Evolutionary conservation across 1,140 invertebrate species (phyloP).

Genomic region (Formica selysi): DNA sequence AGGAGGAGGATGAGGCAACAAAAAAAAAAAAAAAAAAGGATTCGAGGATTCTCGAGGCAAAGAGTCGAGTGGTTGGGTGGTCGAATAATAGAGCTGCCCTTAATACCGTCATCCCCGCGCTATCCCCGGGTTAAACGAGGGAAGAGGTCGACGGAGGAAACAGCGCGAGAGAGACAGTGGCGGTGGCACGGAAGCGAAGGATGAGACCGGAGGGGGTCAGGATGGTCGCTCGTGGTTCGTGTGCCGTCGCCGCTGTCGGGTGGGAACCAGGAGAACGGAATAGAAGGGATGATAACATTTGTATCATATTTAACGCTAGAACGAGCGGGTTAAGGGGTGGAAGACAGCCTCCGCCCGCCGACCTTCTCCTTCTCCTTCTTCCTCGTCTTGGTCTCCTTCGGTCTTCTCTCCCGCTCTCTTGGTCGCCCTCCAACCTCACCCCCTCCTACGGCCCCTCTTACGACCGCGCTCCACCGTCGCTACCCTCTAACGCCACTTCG

Average conservation of each 20-base stretch:
- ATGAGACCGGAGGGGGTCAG: conserved; percentile 45
- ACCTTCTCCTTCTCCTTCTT: conserved; percentile 66
- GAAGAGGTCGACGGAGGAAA: conserved; percentile 71
- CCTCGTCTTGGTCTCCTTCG: conserved; percentile 49
- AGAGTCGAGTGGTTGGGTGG: conserved; percentile 81
- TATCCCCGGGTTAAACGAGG: conserved; percentile 75
- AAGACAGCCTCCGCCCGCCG: conserved; percentile 73
- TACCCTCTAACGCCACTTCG: conserved; percentile 52
- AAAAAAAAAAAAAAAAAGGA: conserved; percentile 66
- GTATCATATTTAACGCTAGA: conserved; percentile 86
- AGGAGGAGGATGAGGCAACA: conserved; percentile 48
- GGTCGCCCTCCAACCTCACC: conserved; percentile 23
- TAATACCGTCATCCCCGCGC: conserved; percentile 82
- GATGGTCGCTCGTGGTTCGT: conserved; percentile 69
- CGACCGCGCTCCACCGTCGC: conserved; percentile 35
- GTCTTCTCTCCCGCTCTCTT: conserved; percentile 48
- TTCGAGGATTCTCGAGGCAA: conserved; percentile 80
- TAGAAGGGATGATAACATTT: conserved; percentile 85
- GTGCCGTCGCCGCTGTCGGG: conserved; percentile 57
- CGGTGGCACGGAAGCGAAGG: conserved; percentile 59
- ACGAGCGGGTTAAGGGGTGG: conserved; percentile 80
- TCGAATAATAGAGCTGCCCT: conserved; percentile 82
- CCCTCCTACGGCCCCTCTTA: conserved; percentile 10
- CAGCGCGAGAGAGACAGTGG: conserved; percentile 36
- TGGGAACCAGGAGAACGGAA: conserved; percentile 74